phyloP scores from a whole-genome alignment of 2,113 vertebrate species.

The Mobula birostris region DNA sequence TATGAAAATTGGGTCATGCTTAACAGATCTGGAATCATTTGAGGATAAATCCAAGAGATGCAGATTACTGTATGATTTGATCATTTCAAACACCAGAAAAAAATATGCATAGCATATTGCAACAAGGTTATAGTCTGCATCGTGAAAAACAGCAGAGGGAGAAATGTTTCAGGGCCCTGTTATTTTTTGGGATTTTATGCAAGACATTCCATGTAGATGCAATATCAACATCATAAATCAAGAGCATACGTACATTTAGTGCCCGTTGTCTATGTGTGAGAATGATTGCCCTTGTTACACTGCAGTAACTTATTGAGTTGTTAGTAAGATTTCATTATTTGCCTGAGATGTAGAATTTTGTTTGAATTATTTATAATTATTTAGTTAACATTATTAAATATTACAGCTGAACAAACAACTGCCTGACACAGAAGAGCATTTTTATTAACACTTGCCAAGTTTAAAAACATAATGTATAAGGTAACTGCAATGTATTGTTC shows the following conservation, averaged over 20 bases:
- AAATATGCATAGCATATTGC: background rate
- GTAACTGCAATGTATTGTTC: too few relatives aligned
- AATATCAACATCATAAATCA: background rate
- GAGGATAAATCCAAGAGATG: background rate
- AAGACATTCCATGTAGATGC: background rate
- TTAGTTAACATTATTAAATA: too few relatives aligned
- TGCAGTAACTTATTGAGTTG: background rate
- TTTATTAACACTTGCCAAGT: too few relatives aligned
- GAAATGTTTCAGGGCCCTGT: background rate
- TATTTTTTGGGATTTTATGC: background rate
- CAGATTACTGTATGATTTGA: background rate
- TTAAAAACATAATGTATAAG: too few relatives aligned
- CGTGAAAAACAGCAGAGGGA: background rate
- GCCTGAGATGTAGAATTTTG: background rate
- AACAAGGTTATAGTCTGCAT: background rate
- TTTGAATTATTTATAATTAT: background rate
- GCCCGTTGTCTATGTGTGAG: background rate
- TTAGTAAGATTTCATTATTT: background rate
- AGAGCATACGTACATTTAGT: background rate
- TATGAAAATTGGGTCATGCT: constrained; percentile 6
- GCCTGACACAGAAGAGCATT: too few relatives aligned
- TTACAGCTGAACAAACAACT: too few relatives aligned
- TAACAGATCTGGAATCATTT: background rate
- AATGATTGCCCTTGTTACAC: background rate
- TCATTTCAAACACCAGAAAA: background rate